phyloP scores from a whole-genome alignment of 2,888 invertebrate species.

The Tridacna crocea region DNA sequence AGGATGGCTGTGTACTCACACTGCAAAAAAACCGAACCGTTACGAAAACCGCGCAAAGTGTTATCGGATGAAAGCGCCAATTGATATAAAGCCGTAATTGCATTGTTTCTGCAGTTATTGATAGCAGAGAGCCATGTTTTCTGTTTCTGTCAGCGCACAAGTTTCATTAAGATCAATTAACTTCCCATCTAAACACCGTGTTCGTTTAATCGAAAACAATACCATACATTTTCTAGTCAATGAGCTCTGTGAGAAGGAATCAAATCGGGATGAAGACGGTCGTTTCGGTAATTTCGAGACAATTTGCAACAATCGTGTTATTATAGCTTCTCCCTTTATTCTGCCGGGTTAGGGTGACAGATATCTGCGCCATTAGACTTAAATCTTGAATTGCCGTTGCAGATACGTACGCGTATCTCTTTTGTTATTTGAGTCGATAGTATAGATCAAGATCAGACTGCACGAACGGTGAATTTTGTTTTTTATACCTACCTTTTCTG shows the following conservation, averaged over 20 bases:
- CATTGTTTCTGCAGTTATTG: conserved; percentile 53
- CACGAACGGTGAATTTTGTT: too few species aligned
- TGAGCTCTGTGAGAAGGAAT: conserved; percentile 18
- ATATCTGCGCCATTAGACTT: too few species aligned
- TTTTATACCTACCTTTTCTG: too few species aligned
- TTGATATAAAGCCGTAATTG: conserved; percentile 52
- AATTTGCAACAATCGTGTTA: conserved; percentile 10
- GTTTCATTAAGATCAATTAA: conserved; percentile 63
- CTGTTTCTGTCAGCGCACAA: conserved; percentile 56
- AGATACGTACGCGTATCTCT: too few species aligned
- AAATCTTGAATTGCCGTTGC: too few species aligned
- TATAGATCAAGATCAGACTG: too few species aligned
- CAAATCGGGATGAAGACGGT: conserved; percentile 18
- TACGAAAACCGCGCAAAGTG: conserved; percentile 1
- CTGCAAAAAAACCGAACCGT: too few species aligned
- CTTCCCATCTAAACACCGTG: conserved; percentile 57
- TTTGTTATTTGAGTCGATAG: too few species aligned
- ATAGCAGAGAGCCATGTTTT: conserved; percentile 53
- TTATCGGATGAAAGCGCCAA: conserved; percentile 46
- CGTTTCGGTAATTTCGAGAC: conserved; percentile 14
- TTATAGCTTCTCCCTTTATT: conserved; percentile 7
- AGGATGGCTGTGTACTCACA: too few species aligned
- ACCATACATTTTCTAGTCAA: conserved; percentile 42
- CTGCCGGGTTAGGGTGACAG: too few species aligned
- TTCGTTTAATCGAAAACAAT: conserved; percentile 57